Conservation (phyloP, 92 coral and sea anemone species). For the Palythoa caribaeorum region DNA sequence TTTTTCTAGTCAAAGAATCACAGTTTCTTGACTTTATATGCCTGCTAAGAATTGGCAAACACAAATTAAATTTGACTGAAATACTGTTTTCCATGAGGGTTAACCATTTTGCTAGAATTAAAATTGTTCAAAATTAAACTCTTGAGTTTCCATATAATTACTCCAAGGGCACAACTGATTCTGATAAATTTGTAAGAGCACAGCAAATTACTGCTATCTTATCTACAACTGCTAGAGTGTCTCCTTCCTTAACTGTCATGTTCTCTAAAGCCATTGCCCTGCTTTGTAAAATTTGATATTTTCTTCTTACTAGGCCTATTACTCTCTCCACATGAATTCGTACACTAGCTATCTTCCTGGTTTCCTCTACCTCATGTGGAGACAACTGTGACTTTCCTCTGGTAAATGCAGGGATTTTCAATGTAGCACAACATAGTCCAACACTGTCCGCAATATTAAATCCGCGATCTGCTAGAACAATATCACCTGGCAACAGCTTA, state of each 20-base stretch:
- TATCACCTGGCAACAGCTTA: constrained; percentile 20
- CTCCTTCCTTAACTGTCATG: constrained; percentile 4
- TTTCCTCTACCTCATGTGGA: constrained; percentile 4
- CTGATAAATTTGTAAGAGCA: background rate
- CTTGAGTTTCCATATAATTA: background rate
- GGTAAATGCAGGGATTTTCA: constrained; percentile 5
- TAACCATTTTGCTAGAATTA: background rate
- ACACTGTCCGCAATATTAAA: constrained; percentile 5
- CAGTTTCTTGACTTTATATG: constrained; percentile 7
- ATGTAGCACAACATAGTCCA: constrained; percentile 1
- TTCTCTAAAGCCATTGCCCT: constrained; percentile 4
- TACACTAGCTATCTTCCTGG: constrained; percentile 7
- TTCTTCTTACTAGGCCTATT: background rate
- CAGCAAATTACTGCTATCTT: constrained; percentile 9
- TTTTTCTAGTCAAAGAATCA: constrained; percentile 4
- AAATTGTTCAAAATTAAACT: background rate
- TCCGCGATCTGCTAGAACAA: background rate
- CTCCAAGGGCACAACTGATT: constrained; percentile 6
- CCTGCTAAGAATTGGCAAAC: background rate
- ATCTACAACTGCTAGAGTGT: background rate
- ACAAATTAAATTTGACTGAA: background rate
- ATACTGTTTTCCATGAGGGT: background rate
- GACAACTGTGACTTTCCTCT: constrained; percentile 7
- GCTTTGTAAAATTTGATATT: constrained; percentile 4
- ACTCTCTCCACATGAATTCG: constrained; percentile 1